Percentiles rank a stretch among this genome's conserved stretches.
These are phyloP conservation scores for Amphiprion percula DNA, from an alignment of 2,113 vertebrate species.

Conservation along the genomic window DNA sequence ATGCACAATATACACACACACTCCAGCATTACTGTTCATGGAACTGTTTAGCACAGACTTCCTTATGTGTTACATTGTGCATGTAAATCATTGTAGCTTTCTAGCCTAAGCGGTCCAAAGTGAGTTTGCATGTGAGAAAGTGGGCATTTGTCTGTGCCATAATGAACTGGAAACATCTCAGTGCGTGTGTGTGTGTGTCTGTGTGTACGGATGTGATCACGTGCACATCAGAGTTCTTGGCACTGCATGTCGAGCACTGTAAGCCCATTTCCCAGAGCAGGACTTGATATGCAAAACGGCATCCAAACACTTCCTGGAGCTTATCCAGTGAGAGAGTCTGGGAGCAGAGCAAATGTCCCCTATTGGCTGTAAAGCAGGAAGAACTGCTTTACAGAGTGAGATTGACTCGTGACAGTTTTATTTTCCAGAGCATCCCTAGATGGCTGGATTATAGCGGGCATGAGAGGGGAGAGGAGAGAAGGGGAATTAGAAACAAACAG, in stretches of 20 bases:
- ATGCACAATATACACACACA: not conserved
- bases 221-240: slow-evolving; percentile 40
- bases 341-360: slow-evolving; percentile 4
- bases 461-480: slow-evolving; percentile 4
- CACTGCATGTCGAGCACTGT: slow-evolving; percentile 29
- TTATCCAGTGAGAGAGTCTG: slow-evolving; percentile 56
- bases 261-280: slow-evolving; percentile 69
- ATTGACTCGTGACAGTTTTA: slow-evolving; percentile 73
- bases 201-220: not conserved
- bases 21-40: not conserved
- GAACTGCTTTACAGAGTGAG: slow-evolving; percentile 57
- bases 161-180: slow-evolving; percentile 5
- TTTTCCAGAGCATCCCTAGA: slow-evolving; percentile 50
- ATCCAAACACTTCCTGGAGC: slow-evolving; percentile 70
- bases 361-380: slow-evolving; percentile 66
- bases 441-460: slow-evolving; percentile 53
- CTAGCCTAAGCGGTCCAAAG: not conserved
- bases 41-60: not conserved
- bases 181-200: not conserved
- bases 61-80: slow-evolving; percentile 8
- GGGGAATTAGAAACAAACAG: slow-evolving; percentile 10
- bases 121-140: slow-evolving; percentile 4
- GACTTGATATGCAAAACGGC: slow-evolving; percentile 58
- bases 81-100: slow-evolving; percentile 1
- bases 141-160: slow-evolving; percentile 8